Evolutionary conservation across 2,113 vertebrate species (phyloP), one percentile per base, ranked within the genome.

Genomic region (Acanthochromis polyacanthus): DNA sequence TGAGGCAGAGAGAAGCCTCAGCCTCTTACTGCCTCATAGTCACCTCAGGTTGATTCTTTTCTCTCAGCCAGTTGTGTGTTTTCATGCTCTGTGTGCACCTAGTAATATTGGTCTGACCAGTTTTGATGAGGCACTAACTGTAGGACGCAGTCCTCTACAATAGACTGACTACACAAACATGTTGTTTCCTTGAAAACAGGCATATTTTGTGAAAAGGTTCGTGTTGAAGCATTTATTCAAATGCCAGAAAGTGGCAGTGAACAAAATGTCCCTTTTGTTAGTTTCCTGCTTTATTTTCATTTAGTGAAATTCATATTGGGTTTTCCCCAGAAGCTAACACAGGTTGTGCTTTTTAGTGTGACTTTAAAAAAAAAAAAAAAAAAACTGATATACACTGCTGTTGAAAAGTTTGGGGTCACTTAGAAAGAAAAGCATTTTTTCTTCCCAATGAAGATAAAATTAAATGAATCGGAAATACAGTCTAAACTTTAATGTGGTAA

Each of bases 1-100:
- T 36, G 40, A 40, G 28, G 4, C 59, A 16, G 38, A 56, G 28
- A 52, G 8, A 1, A 19, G 72, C 72, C 72, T 48, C 17, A 1
- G 62, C 71, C 65, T 68, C 61, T 62, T 28, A 58, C 32, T 45
- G 40, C 78, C 71, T 86, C 84, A 85, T 1, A 14, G 78, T n/a
- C n/a, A 22, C 56, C 17, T 61, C 67, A 16, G 51, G n/a, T 28
- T 17, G 17, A 38, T 17, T 52, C 46, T 59, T 88, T 75, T 73
- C 72, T 82, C 71, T 71, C 62, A 3, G 56, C 78, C 77, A 52
- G 30, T 61, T 22, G 55, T 71, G 50, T 70, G 0, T 81, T 71
- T 68, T 69, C 51, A 20, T 62, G 56, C 14, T 50, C 48, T 68
- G 46, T 70, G 19, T 82, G 56, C 66, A 30, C 10, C 40, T 46